Evolutionary conservation across 2,888 invertebrate genomes (phyloP).

Genomic region (Thelaira solivaga): DNA sequence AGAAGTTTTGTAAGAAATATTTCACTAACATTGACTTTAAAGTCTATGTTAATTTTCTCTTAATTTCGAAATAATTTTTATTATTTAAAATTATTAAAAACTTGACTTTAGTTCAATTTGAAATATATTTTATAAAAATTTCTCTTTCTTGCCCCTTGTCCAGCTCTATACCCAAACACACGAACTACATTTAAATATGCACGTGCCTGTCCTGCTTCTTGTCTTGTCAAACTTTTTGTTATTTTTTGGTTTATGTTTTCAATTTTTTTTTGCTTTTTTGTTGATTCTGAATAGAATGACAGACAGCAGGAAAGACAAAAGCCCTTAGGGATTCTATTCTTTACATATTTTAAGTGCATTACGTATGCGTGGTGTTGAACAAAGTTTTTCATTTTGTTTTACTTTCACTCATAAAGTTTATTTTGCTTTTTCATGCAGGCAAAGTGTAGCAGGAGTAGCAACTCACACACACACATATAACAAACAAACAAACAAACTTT

Average conservation of each 20-base stretch:
- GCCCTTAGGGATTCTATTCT: conserved; percentile 34
- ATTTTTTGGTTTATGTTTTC: conserved; percentile 14
- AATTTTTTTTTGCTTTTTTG: neutral
- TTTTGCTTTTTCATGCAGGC: no score
- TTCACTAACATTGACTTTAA: no score
- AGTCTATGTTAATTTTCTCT: no score
- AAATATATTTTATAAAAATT: no score
- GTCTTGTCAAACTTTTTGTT: conserved; percentile 7
- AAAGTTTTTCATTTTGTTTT: conserved; percentile 37
- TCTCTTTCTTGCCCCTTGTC: no score
- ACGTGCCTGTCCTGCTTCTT: conserved; percentile 17
- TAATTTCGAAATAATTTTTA: no score
- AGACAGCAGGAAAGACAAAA: neutral
- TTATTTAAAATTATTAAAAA: no score
- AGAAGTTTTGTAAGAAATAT: no score
- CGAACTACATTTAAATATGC: neutral
- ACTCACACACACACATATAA: no score
- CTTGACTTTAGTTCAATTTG: no score
- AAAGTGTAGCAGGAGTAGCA: conserved; percentile 5
- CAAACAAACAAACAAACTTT: conserved; percentile 12
- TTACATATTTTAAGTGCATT: conserved; percentile 57
- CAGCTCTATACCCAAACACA: no score
- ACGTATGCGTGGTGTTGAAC: conserved; percentile 52
- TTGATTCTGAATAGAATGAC: neutral
- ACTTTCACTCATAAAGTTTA: conserved; percentile 53